phyloP scores from a whole-genome alignment of 2,113 vertebrate genomes.

The Solea solea region DNA sequence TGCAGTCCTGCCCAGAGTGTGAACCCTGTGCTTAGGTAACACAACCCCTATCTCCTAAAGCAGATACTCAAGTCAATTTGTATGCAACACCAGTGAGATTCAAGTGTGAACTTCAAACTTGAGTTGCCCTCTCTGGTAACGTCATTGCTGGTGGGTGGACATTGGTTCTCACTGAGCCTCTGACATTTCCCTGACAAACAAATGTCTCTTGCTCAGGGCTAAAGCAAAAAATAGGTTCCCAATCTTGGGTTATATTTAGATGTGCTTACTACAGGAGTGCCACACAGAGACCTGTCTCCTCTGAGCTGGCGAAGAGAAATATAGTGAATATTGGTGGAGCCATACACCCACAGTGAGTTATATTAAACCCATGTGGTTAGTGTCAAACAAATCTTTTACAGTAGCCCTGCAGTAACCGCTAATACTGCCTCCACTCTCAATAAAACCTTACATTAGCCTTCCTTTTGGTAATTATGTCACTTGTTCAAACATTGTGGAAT shows the following conservation, averaged over 20 bases:
- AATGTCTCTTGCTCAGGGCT: slow-evolving; percentile 25
- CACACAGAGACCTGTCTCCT: slow-evolving; percentile 37
- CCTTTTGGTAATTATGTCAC: slow-evolving; percentile 29
- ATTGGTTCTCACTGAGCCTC: neutral
- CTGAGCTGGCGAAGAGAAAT: slow-evolving; percentile 27
- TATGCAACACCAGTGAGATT: slow-evolving; percentile 25
- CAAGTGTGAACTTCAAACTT: slow-evolving; percentile 4
- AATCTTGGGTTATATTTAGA: slow-evolving; percentile 54
- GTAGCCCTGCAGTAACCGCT: slow-evolving; percentile 23
- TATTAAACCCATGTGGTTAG: slow-evolving; percentile 41
- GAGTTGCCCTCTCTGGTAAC: slow-evolving; percentile 6
- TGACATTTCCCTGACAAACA: slow-evolving; percentile 37
- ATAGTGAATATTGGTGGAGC: slow-evolving; percentile 36
- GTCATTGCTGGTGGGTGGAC: slow-evolving; percentile 35
- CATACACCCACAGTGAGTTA: slow-evolving; percentile 50
- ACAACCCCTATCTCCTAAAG: slow-evolving; percentile 17
- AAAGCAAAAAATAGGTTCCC: slow-evolving; percentile 38
- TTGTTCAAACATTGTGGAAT: neutral
- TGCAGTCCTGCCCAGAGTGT: slow-evolving; percentile 22
- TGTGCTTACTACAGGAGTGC: slow-evolving; percentile 37
- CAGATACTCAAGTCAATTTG: slow-evolving; percentile 29
- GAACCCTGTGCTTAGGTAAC: slow-evolving; percentile 35
- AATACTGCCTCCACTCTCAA: neutral
- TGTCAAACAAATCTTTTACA: slow-evolving; percentile 41
- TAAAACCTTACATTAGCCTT: neutral